Base-by-base conservation (phyloP, 2,888 invertebrate genomes). In the Autographa pulchrina region DNA sequence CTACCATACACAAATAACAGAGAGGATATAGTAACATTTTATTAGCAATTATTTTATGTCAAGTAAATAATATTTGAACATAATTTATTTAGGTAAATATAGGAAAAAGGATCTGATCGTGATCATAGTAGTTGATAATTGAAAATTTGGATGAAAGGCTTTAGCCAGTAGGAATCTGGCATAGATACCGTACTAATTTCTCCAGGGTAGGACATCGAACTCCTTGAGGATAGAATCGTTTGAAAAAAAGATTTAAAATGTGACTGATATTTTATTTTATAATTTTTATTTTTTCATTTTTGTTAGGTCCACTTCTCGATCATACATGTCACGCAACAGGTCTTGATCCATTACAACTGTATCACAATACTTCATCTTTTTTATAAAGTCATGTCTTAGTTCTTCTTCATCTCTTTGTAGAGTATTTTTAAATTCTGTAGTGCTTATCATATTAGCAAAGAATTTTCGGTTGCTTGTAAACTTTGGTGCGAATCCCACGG, bases 401-500 rank as follows among this genome's bases (percentile, higher is more conserved):
- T 86, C 83, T 2, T 86, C 83, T 62, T 85, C 77, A 72, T 95
- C 94, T 41, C 80, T 86, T n/a, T 78, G 83, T n/a, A 94, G 48
- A 87, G 91, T 90, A 31, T 87, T 87, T 82, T 90, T 93, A 68
- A 94, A 95, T 0, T 77, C 86, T 0, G 85, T 65, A 35, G 91
- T 88, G 35, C 82, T 83, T 38, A 95, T 85, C 81, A 95, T 80
- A 74, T 95, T 94, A 9, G 93, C 92, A 65, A 95, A 94, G 83
- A 92, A 94, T 66, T 92, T 94, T 41, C 93, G 87, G 74, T 95
- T 94, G n/a, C 72, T 85, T 4, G 93, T 93, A 76, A 91, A 92
- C 75, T 89, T 90, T 16, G 90, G 91, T 1, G 90, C 88, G 56
- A 88, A 88, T 2, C 94, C 95, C 14, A 95, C 91, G 2, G 95